Evolutionary conservation across 2,797 vertebrate genomes (phyloP).

Genomic region (Muraenolepis orangiensis): DNA sequence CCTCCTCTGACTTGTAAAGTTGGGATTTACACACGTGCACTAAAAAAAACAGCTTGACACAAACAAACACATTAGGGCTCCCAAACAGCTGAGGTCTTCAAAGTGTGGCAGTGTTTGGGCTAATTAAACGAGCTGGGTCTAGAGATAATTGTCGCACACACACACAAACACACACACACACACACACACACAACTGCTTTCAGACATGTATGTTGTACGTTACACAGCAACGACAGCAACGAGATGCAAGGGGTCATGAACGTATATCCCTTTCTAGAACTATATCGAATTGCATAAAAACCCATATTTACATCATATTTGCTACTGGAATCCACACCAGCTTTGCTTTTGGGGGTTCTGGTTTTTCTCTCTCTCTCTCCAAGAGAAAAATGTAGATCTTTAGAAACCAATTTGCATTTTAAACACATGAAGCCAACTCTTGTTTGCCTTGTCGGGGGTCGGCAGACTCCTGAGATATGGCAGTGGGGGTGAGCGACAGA

Average conservation of each 20-base stretch:
- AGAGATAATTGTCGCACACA: constrained; percentile 35
- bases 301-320: background rate
- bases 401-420: constrained; percentile 63
- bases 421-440: constrained; percentile 66
- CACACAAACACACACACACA: constrained; percentile 16
- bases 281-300: background rate
- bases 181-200: constrained; percentile 18
- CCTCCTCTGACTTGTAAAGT: constrained; percentile 59
- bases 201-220: constrained; percentile 11
- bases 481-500: constrained; percentile 40
- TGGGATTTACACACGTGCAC: constrained; percentile 63
- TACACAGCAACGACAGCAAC: constrained; percentile 13
- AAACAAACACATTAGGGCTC: constrained; percentile 64
- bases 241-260: too few species aligned
- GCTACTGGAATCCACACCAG: constrained; percentile 39
- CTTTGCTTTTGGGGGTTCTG: constrained; percentile 33
- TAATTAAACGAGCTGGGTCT: constrained; percentile 34
- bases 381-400: constrained; percentile 53
- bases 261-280: too few species aligned
- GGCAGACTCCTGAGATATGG: constrained; percentile 28
- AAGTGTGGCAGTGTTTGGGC: constrained; percentile 40
- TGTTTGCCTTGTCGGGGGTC: constrained; percentile 59
- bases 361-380: too few species aligned
- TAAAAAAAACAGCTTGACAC: constrained; percentile 67
- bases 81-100: constrained; percentile 49